These are phyloP conservation scores for Tanypteryx hageni DNA, from an alignment of 2,888 invertebrate genomes.

Conservation along the genomic window DNA sequence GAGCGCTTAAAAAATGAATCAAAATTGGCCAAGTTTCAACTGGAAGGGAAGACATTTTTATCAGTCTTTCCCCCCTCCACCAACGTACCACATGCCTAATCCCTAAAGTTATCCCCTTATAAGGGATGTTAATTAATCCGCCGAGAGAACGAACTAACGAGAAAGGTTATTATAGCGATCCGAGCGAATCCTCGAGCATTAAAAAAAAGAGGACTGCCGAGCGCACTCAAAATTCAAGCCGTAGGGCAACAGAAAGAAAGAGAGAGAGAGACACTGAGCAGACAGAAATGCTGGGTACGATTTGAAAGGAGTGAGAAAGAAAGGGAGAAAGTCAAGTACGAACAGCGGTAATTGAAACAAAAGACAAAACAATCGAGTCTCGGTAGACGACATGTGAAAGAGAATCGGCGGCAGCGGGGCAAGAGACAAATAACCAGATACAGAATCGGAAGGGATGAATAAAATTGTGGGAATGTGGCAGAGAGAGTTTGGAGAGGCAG, in stretches of 20 bases:
- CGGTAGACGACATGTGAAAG: no score
- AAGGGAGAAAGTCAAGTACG: neutral
- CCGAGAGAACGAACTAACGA: neutral
- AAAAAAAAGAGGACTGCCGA: neutral
- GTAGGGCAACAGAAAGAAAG: neutral
- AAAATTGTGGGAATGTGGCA: no score
- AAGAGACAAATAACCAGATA: no score
- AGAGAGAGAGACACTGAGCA: no score
- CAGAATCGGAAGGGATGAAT: no score
- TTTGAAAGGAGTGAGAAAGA: neutral
- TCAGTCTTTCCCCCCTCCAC: no score
- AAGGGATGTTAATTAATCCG: neutral
- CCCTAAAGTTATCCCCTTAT: neutral
- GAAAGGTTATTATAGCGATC: neutral
- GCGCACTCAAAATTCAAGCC: slow-evolving; percentile 14
- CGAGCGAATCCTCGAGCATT: neutral
- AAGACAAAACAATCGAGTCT: no score
- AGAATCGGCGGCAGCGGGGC: no score
- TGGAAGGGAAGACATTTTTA: no score
- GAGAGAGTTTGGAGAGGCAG: no score
- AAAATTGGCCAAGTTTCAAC: no score
- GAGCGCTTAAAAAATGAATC: no score
- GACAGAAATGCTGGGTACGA: neutral
- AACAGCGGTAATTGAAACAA: neutral
- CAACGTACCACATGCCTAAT: neutral